Conservation (phyloP, 2,113 vertebrate species). For the Plestiodon gilberti region DNA sequence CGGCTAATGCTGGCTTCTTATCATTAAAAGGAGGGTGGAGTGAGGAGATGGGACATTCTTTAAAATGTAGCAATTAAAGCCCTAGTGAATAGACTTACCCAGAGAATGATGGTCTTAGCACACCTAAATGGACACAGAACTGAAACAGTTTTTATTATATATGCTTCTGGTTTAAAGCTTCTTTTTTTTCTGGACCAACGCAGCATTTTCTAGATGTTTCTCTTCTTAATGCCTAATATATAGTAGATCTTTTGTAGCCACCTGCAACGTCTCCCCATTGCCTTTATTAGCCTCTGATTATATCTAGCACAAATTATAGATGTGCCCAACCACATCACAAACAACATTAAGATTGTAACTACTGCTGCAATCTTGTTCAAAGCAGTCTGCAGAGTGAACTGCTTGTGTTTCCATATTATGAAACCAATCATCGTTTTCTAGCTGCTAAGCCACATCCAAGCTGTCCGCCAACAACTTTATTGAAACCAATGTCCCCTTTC, state of each 20-base stretch:
- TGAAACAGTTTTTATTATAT: conserved; percentile 53
- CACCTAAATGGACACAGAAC: conserved; percentile 63
- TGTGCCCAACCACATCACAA: conserved; percentile 25
- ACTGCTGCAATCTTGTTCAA: conserved; percentile 47
- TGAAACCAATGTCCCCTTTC: conserved; percentile 40
- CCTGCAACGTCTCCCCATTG: conserved; percentile 7
- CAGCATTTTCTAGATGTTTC: conserved; percentile 34
- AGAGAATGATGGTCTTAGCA: conserved; percentile 71
- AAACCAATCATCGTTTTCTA: conserved; percentile 45
- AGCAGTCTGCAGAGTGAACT: conserved; percentile 59
- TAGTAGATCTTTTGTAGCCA: conserved; percentile 15
- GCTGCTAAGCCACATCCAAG: conserved; percentile 45
- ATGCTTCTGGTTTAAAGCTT: conserved; percentile 65
- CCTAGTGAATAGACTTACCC: conserved; percentile 72
- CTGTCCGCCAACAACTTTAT: conserved; percentile 46
- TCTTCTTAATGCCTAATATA: conserved; percentile 11
- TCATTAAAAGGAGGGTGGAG: conserved; percentile 51
- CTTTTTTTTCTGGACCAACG: conserved; percentile 11
- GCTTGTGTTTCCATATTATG: conserved; percentile 50
- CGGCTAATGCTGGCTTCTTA: conserved; percentile 80
- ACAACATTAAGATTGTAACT: conserved; percentile 40
- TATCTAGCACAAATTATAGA: conserved; percentile 51
- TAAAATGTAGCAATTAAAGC: conserved; percentile 75
- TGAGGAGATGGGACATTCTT: conserved; percentile 49
- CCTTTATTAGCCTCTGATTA: conserved; percentile 67